Conservation (phyloP, 2,888 invertebrate genomes). For the Ichneumoninae sp. region DNA sequence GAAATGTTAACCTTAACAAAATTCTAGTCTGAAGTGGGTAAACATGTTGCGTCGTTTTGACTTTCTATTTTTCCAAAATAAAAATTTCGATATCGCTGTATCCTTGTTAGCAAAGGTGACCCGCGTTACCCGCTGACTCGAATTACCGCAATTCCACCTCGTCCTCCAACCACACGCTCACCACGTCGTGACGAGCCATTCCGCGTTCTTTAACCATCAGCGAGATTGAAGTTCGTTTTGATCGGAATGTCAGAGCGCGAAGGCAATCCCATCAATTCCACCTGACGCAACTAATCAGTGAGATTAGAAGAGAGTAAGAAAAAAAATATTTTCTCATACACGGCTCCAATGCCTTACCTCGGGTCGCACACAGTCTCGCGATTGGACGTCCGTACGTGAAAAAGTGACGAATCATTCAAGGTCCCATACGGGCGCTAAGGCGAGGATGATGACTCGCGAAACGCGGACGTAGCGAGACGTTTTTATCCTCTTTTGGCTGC, state of each 20-base stretch:
- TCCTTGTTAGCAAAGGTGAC: background rate
- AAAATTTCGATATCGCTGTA: background rate
- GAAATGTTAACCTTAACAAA: no score
- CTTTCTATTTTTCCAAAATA: background rate
- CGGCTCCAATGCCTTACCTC: background rate
- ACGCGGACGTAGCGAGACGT: constrained; percentile 2
- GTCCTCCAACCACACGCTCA: background rate
- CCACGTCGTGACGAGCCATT: constrained; percentile 26
- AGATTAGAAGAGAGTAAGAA: constrained; percentile 35
- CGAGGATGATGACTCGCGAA: constrained; percentile 32
- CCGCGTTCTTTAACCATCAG: constrained; percentile 9
- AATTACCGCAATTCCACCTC: background rate
- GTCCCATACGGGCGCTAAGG: background rate
- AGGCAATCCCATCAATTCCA: constrained; percentile 37
- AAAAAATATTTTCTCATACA: constrained; percentile 6
- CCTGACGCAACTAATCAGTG: constrained; percentile 52
- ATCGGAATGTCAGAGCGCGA: constrained; percentile 28
- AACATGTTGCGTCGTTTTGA: background rate
- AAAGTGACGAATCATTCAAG: constrained; percentile 44
- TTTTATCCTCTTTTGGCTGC: background rate
- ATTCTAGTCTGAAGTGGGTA: no score
- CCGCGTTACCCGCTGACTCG: background rate
- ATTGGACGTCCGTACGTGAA: constrained; percentile 15
- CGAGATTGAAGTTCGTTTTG: constrained; percentile 20
- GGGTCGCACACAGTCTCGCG: background rate